Evolutionary conservation across 2,888 invertebrate species (phyloP).

Genomic region (Dione vanillae): DNA sequence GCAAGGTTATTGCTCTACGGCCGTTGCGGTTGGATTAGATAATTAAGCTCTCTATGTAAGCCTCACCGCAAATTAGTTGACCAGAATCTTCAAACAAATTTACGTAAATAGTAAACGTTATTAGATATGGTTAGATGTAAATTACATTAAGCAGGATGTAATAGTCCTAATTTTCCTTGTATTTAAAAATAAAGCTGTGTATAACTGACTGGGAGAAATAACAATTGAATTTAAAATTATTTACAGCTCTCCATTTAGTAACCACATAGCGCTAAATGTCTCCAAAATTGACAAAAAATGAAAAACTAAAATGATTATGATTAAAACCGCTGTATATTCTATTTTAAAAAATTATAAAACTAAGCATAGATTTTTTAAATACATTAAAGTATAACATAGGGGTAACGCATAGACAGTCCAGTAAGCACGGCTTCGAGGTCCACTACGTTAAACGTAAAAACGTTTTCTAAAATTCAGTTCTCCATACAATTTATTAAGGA

Average conservation of each 20-base stretch:
- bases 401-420: too few species aligned
- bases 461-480: too few species aligned
- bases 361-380: too few species aligned
- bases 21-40: conserved; percentile 35
- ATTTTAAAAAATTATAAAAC: too few species aligned
- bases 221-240: background rate
- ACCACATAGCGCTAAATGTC: too few species aligned
- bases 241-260: too few species aligned
- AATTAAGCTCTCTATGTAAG: conserved; percentile 33
- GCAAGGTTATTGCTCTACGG: conserved; percentile 31
- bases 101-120: conserved; percentile 1
- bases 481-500: background rate
- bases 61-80: conserved; percentile 29
- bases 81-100: conserved; percentile 24
- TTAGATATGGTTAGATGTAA: background rate
- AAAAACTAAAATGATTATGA: too few species aligned
- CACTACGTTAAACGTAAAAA: too few species aligned
- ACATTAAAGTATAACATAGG: too few species aligned
- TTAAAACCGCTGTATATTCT: too few species aligned
- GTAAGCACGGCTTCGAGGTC: too few species aligned
- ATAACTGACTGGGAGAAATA: background rate
- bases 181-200: background rate
- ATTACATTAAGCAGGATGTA: background rate
- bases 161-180: background rate
- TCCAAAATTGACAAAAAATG: too few species aligned